These are phyloP conservation scores for Amphipoea oculea DNA, from an alignment of 2,888 invertebrate species.

Conservation along the genomic window DNA sequence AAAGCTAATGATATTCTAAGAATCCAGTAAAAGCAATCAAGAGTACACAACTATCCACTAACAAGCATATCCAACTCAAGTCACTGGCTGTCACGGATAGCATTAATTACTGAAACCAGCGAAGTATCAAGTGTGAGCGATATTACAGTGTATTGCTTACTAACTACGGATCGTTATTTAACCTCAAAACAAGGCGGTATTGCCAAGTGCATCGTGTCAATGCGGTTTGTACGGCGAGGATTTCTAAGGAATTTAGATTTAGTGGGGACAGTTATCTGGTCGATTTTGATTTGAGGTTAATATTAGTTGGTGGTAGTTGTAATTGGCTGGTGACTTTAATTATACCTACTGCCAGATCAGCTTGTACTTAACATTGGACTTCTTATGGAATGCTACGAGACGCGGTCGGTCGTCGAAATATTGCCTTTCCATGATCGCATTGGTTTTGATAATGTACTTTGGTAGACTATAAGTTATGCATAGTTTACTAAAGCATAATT, in stretches of 20 bases:
- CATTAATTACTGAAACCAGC: constrained; percentile 33
- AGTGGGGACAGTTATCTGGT: neutral
- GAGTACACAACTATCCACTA: constrained; percentile 6
- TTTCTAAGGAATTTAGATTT: neutral
- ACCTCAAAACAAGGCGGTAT: neutral
- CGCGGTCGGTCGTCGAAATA: no score
- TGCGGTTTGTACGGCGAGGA: constrained; percentile 8
- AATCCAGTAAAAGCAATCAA: constrained; percentile 6
- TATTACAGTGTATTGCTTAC: neutral
- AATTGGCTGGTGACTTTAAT: neutral
- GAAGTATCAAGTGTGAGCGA: constrained; percentile 29
- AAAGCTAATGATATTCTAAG: neutral
- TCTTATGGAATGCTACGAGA: neutral
- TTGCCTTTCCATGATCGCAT: no score
- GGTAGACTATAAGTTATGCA: neutral
- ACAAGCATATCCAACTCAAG: constrained; percentile 35
- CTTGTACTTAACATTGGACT: neutral
- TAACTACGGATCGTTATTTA: neutral
- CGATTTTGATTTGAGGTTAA: neutral
- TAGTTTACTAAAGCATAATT: neutral
- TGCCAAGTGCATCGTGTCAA: constrained; percentile 10
- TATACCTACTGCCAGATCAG: neutral
- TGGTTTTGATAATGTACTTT: no score
- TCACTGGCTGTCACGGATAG: constrained; percentile 26
- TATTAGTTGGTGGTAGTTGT: neutral